These are phyloP conservation scores for Diabrotica virgifera DNA, from an alignment of 1,140 invertebrate species.

Conservation along the genomic window DNA sequence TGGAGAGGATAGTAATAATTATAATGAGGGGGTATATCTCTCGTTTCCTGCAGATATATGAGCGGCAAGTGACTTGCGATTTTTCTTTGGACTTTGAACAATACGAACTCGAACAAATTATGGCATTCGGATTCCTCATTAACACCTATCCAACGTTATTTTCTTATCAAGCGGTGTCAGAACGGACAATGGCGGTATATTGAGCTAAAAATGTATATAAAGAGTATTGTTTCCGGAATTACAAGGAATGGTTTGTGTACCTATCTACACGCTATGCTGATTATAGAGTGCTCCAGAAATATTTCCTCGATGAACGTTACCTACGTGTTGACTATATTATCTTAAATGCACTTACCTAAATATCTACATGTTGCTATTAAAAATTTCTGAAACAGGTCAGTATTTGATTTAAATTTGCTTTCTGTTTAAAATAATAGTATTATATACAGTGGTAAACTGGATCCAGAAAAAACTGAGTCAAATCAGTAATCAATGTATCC, in stretches of 20 bases:
- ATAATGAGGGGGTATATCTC: constrained; percentile 11
- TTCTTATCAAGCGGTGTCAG: constrained; percentile 8
- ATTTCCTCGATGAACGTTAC: too few species aligned
- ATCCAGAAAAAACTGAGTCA: too few species aligned
- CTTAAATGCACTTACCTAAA: too few species aligned
- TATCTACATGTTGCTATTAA: too few species aligned
- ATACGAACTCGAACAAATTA: constrained; percentile 8
- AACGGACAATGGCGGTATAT: background rate
- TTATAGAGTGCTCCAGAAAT: too few species aligned
- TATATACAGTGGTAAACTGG: too few species aligned
- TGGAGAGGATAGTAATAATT: background rate
- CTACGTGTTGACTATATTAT: too few species aligned
- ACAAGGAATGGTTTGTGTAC: background rate
- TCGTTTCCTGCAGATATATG: constrained; percentile 13
- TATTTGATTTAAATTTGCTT: too few species aligned
- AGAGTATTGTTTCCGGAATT: constrained; percentile 1
- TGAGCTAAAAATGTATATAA: background rate
- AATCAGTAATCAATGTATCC: too few species aligned
- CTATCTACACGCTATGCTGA: too few species aligned
- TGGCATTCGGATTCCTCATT: constrained; percentile 13
- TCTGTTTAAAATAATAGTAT: too few species aligned
- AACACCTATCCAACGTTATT: constrained; percentile 6
- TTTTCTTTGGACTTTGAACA: constrained; percentile 6
- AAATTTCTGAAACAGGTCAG: too few species aligned
- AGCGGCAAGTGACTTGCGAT: constrained; percentile 10